Conservation (phyloP, 2,113 vertebrate genomes). For the Gallinago media region DNA sequence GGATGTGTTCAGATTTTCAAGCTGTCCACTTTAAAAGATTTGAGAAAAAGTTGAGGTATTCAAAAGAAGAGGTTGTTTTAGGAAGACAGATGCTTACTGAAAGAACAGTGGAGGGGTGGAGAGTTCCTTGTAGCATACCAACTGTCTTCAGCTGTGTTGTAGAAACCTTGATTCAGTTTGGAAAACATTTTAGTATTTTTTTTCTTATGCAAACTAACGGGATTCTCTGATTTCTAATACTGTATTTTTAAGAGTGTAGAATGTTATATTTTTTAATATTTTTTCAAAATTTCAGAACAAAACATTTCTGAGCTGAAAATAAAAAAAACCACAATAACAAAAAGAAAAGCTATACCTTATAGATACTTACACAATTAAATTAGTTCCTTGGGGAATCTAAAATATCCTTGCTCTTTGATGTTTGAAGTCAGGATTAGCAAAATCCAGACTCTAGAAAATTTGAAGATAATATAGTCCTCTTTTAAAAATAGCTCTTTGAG, state of each 20-base stretch:
- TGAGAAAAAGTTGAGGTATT: background rate
- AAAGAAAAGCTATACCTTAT: background rate
- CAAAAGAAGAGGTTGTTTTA: background rate
- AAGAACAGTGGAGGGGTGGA: background rate
- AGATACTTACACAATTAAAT: slow-evolving; percentile 58
- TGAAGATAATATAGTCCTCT: slow-evolving; percentile 16
- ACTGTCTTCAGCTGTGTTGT: background rate
- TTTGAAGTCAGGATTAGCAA: slow-evolving; percentile 67
- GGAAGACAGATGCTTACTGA: background rate
- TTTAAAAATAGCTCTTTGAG: slow-evolving; percentile 51
- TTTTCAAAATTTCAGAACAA: background rate
- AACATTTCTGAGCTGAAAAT: background rate
- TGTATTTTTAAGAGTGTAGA: background rate
- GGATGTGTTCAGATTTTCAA: slow-evolving; percentile 2
- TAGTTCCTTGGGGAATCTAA: slow-evolving; percentile 51
- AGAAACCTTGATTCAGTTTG: background rate
- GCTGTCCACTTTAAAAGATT: background rate
- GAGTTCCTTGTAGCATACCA: background rate
- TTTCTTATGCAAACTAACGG: background rate
- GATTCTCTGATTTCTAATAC: background rate
- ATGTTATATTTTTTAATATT: background rate
- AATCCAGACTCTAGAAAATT: slow-evolving; percentile 58
- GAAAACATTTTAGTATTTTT: background rate
- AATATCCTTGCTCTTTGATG: slow-evolving; percentile 63
- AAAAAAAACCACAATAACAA: background rate